Evolutionary conservation across 2,113 vertebrate genomes (phyloP).

Genomic region (Podiceps cristatus): DNA sequence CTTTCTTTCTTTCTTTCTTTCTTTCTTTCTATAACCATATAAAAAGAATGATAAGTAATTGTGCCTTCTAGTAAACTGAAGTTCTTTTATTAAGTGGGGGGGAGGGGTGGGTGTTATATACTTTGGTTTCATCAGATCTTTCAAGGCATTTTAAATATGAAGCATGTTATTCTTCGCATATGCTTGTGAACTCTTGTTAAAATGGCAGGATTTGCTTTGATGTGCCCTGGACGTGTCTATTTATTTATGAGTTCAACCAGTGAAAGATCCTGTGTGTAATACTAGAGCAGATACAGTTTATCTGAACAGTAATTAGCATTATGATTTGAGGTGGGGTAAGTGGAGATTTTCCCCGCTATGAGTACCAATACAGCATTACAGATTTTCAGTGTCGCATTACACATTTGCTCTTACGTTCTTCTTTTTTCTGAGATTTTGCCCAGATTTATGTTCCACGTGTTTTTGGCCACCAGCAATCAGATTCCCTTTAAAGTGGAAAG

Average conservation of each 20-base stretch:
- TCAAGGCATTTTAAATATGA: neutral
- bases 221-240: neutral
- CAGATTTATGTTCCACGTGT: accelerated
- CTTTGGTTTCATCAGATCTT: neutral
- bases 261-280: neutral
- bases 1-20: neutral
- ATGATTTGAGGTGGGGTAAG: neutral
- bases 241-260: neutral
- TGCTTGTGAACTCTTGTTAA: neutral
- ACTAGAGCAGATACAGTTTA: neutral
- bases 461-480: neutral
- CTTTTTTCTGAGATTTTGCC: neutral
- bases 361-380: neutral
- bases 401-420: neutral
- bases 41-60: neutral
- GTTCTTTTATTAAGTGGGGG: neutral
- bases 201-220: neutral
- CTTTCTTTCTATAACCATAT: too few species aligned
- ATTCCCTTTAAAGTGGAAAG: neutral
- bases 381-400: neutral
- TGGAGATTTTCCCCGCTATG: neutral
- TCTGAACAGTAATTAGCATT: neutral
- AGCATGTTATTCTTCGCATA: neutral
- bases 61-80: neutral
- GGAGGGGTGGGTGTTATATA: neutral